phyloP scores from a whole-genome alignment of 1,140 invertebrate genomes.

The Chionoecetes opilio region DNA sequence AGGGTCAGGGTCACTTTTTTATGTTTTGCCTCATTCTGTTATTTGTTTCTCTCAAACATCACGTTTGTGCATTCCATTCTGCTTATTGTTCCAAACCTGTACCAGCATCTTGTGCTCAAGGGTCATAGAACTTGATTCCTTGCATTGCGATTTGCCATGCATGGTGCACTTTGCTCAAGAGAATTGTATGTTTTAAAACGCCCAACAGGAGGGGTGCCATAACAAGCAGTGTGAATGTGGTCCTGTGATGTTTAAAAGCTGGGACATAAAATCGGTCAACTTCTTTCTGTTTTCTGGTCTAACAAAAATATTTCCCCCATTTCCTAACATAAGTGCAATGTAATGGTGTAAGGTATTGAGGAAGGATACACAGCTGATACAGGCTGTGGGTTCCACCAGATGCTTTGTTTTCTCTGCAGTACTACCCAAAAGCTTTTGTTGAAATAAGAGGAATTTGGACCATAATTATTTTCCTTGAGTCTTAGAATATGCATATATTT shows the following conservation, averaged over 20 bases:
- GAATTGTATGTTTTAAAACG: background rate
- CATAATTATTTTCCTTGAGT: background rate
- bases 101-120: slow-evolving; percentile 24
- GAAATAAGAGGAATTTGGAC: background rate
- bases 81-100: background rate
- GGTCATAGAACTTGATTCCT: background rate
- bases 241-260: background rate
- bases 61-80: background rate
- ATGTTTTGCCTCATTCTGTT: slow-evolving; percentile 27
- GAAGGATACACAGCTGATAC: background rate
- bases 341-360: background rate
- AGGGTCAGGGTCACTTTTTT: slow-evolving; percentile 74
- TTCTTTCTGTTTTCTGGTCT: background rate
- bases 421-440: background rate
- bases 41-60: background rate
- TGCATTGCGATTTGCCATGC: slow-evolving; percentile 18
- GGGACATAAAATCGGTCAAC: background rate
- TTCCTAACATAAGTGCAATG: background rate
- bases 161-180: background rate
- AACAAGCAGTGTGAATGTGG: background rate
- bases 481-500: background rate
- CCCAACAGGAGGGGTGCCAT: background rate
- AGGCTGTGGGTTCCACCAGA: background rate
- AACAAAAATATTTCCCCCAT: background rate
- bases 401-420: background rate